Base-by-base conservation (phyloP, 1,140 invertebrate genomes). In the Eriosoma lanigerum region DNA sequence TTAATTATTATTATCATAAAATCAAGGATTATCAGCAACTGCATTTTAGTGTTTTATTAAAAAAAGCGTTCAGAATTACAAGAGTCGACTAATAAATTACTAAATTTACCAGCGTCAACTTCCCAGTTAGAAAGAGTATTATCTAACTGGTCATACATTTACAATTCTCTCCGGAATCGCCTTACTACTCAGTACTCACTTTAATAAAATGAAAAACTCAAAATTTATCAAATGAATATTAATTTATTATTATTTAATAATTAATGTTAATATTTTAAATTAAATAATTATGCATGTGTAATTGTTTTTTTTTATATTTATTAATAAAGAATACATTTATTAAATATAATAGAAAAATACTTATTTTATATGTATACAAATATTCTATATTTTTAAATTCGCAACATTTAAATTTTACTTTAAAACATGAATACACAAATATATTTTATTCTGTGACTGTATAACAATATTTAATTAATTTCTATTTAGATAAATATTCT, bases 11-110 rank as follows among this genome's bases (percentile, higher is more conserved):
- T n/a, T n/a, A n/a, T n/a, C n/a, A n/a, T n/a, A 68, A 44, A 68
- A 68, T 24, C n/a, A 68, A 48, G 24, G 8, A 24, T 26, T 70
- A 70, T 48, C 66, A 26, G 12, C 66, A 26, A 70, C 38, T 70
- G n/a, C 21, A 70, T 70, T 70, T 70, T 70, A 46, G 46, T 70
- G 44, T 70, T 70, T 70, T 26, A 19, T 46, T 48, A 68, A 68
- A 68, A 44, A 48, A 38, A 66, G 62, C 3, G n/a, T n/a, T n/a
- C n/a, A n/a, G n/a, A n/a, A n/a, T n/a, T n/a, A n/a, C n/a, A n/a
- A n/a, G n/a, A n/a, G 10, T 66, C 44, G 1, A 32, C 32, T 19
- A 44, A 44, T 38, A 66, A 66, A 38, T 44, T 66, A 66, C 29
- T 66, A 6, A 66, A 66, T 44, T 38, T 66, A 66, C 62, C 62